phyloP scores from a whole-genome alignment of 2,113 vertebrate genomes.

The Barbus barbus region DNA sequence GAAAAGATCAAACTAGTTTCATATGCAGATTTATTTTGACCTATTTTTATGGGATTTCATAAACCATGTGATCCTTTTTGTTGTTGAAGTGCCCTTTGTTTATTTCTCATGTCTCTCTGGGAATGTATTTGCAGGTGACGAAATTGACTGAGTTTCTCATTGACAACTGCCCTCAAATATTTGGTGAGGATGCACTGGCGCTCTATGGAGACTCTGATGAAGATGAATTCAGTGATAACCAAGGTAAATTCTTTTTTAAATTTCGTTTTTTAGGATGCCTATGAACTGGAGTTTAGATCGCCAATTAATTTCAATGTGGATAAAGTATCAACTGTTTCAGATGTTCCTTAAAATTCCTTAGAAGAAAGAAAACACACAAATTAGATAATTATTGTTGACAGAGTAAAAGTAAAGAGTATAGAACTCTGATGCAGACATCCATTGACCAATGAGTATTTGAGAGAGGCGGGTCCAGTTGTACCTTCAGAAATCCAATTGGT shows the following conservation, averaged over 20 bases:
- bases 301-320: not conserved
- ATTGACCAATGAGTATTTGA: not conserved
- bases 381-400: too few relatives aligned
- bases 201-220: conserved; percentile 62
- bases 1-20: not conserved
- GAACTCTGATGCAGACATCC: not conserved
- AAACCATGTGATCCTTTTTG: not conserved
- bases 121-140: conserved; percentile 72
- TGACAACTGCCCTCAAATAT: conserved; percentile 79
- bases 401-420: too few relatives aligned
- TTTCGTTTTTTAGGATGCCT: not conserved
- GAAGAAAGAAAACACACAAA: not conserved
- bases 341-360: not conserved
- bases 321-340: not conserved
- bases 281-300: not conserved
- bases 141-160: conserved; percentile 82
- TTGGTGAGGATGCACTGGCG: conserved; percentile 70
- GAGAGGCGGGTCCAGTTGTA: not conserved
- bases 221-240: conserved; percentile 73
- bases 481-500: too few relatives aligned
- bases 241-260: conserved; percentile 69
- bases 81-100: not conserved
- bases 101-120: not conserved
- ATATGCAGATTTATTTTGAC: not conserved
- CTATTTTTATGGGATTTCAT: not conserved